A percentile compares a stretch with the other conserved stretches of the same genome.
These are phyloP conservation scores for Timema cristinae DNA, from an alignment of 2,888 invertebrate genomes.

Conservation along the genomic window DNA sequence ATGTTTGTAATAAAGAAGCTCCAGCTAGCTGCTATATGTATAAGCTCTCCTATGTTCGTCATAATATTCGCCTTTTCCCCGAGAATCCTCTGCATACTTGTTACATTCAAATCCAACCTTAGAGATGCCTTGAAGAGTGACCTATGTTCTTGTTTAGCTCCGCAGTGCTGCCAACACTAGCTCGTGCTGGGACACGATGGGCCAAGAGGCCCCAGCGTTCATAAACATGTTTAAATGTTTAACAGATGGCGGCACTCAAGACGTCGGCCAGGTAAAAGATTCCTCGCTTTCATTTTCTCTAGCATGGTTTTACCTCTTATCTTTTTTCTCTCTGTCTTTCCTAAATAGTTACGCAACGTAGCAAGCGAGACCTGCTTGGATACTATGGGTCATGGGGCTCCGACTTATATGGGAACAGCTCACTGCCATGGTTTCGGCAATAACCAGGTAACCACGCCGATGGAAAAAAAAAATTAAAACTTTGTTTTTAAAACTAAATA, in stretches of 20 bases:
- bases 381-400: constrained; percentile 89
- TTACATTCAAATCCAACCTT: no score
- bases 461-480: neutral
- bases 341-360: constrained; percentile 62
- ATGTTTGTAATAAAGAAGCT: no score
- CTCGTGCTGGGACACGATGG: constrained; percentile 32
- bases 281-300: neutral
- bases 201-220: constrained; percentile 31
- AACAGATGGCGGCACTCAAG: constrained; percentile 21
- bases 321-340: constrained; percentile 23
- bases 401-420: constrained; percentile 84
- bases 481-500: no score
- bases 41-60: no score
- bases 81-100: no score
- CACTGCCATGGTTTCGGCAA: constrained; percentile 94
- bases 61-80: no score
- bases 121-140: neutral
- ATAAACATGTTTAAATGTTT: constrained; percentile 30
- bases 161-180: constrained; percentile 27
- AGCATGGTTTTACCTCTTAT: constrained; percentile 7
- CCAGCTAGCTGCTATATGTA: no score
- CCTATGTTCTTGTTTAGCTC: constrained; percentile 28
- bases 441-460: constrained; percentile 59
- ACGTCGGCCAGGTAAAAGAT: constrained; percentile 18
- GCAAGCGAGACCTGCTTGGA: constrained; percentile 84